phyloP scores from a whole-genome alignment of 1,140 invertebrate genomes.

The Monomorium pharaonis region DNA sequence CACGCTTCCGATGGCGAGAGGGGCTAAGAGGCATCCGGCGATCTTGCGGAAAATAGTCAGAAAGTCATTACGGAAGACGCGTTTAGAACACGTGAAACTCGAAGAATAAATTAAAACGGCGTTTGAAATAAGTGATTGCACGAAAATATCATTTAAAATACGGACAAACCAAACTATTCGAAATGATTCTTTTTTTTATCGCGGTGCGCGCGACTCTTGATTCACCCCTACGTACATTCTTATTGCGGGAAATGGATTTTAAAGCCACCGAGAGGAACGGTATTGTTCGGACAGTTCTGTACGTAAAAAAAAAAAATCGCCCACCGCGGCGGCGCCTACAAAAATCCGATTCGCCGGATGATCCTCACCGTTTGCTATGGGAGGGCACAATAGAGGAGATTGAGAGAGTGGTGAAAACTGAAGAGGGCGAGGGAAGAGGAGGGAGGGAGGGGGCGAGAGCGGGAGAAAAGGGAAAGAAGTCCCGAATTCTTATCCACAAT shows the following conservation, averaged over 20 bases:
- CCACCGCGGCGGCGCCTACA: conserved; percentile 62
- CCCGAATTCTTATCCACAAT: conserved; percentile 72
- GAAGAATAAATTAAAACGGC: not conserved
- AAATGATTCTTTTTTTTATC: not conserved
- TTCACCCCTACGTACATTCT: not conserved
- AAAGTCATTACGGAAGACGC: not conserved
- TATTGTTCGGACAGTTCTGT: conserved; percentile 1
- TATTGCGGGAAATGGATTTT: conserved; percentile 22
- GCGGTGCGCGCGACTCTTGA: not conserved
- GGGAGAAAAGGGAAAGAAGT: conserved; percentile 30
- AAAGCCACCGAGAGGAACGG: conserved; percentile 9
- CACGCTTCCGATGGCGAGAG: conserved; percentile 58
- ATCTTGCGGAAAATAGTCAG: not conserved
- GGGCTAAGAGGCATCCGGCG: not conserved
- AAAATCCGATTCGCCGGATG: conserved; percentile 82
- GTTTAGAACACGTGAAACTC: not conserved
- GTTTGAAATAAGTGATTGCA: not conserved
- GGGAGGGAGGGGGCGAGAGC: not conserved
- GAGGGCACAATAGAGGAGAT: conserved; percentile 75
- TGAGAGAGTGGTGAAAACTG: conserved; percentile 39
- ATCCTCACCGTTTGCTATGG: conserved; percentile 70
- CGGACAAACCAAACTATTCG: not conserved
- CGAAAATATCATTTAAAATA: not conserved
- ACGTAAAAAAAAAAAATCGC: conserved; percentile 36
- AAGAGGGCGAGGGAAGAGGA: not conserved